phyloP scores from a whole-genome alignment of 1,140 invertebrate species.

The Micrasema longulum region DNA sequence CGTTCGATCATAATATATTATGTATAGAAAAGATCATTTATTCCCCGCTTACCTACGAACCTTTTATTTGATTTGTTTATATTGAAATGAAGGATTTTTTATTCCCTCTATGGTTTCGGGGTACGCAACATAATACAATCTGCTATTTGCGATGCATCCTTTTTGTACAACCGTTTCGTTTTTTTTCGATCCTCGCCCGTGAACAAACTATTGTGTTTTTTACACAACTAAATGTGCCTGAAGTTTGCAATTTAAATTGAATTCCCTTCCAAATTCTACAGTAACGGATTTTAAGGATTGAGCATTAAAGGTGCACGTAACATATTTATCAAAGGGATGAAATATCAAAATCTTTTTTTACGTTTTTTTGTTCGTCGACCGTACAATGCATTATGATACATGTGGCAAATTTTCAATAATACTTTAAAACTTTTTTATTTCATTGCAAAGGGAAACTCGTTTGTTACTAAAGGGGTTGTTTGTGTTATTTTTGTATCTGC shows the following conservation, averaged over 20 bases:
- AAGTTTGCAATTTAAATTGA: conserved; percentile 51
- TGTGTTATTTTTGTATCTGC: conserved; percentile 22
- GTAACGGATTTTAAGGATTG: conserved; percentile 51
- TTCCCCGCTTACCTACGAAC: conserved; percentile 36
- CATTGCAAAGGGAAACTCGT: conserved; percentile 43
- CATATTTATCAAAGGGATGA: conserved; percentile 55
- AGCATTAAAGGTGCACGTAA: conserved; percentile 48
- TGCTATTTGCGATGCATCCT: conserved; percentile 48
- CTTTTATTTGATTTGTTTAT: conserved; percentile 48
- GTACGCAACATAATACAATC: conserved; percentile 40
- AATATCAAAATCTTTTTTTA: conserved; percentile 49
- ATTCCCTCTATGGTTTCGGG: conserved; percentile 28
- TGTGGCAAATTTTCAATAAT: conserved; percentile 55
- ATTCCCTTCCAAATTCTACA: conserved; percentile 27
- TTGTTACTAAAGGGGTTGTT: conserved; percentile 53
- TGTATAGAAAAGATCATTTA: conserved; percentile 40
- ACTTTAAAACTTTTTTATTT: conserved; percentile 51
- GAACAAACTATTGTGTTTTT: conserved; percentile 41
- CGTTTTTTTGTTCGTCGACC: conserved; percentile 10
- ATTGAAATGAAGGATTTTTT: conserved; percentile 40
- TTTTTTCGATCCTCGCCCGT: conserved; percentile 29
- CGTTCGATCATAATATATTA: conserved; percentile 5
- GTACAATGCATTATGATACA: conserved; percentile 54
- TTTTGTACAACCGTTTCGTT: conserved; percentile 42
- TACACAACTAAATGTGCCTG: conserved; percentile 42